Base-by-base conservation (phyloP, 2,888 invertebrate species). In the Cosmopolites sordidus region DNA sequence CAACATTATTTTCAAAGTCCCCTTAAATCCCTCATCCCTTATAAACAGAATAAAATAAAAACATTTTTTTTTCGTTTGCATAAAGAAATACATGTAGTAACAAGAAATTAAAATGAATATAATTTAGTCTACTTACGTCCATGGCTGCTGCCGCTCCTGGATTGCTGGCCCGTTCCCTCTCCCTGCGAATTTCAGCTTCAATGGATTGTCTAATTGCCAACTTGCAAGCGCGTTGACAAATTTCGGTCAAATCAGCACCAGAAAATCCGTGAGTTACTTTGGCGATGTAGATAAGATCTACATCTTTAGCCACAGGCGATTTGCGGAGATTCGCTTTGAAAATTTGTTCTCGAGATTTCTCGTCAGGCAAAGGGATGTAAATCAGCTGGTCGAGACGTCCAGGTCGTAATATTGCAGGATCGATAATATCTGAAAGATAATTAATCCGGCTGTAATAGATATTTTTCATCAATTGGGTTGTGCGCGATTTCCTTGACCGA, bases 301-400 rank as follows among this genome's bases (percentile, higher is more conserved):
- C 94, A 69, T 97, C 96, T 78, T 89, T 89, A 51, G 95, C 87
- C 66, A 98, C 85, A 46, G 98, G 98, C 42, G 96, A 96, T 76
- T 98, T 98, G 68, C 97, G 84, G 65, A 98, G 79, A 75, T 94
- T 95, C 48, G 98, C 94, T 74, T 87, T 91, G 70, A 99, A 87
- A 72, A 99, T 98, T 58, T 92, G 88, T 75, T 95, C 89, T 65
- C 99, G 87, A 0, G 98, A 98, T 75, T 93, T 94, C 69, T 98
- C 98, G 77, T 99, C 99, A 17, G 99, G 99, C 74, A 99, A 79
- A 68, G 99, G 99, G 81, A 99, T 99, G 82, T 99, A 99, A 76
- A 99, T 99, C 62, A 99, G 82, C 77, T 99, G 99, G 83, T 99
- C 99, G 54, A 99, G 81, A 70, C 99, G 91, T 16, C 99, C 99